phyloP scores from a whole-genome alignment of 2,113 vertebrate species.

The Myotis lucifugus region DNA sequence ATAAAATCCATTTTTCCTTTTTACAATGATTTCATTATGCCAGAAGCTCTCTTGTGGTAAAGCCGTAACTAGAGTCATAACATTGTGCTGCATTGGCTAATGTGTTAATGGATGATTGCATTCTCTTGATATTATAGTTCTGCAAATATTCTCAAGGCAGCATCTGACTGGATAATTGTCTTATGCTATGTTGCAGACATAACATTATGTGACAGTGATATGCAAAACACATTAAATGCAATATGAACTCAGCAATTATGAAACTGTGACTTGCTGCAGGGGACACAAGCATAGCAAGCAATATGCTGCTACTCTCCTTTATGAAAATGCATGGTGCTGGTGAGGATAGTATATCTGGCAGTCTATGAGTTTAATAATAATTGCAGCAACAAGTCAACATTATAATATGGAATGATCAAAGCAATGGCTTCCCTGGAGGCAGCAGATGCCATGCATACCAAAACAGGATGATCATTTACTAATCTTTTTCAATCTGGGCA shows the following conservation, averaged over 20 bases:
- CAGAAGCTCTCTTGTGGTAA: rapidly evolving
- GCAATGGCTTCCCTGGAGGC: background rate
- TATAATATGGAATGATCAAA: rapidly evolving
- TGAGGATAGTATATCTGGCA: background rate
- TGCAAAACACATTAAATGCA: background rate
- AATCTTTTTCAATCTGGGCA: background rate
- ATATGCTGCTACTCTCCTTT: background rate
- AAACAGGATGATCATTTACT: background rate
- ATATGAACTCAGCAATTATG: background rate
- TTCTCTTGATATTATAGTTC: background rate
- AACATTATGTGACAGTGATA: background rate
- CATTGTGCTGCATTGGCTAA: rapidly evolving
- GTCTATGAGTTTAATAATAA: rapidly evolving
- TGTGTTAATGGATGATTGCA: background rate
- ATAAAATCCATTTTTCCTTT: background rate
- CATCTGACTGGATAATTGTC: background rate
- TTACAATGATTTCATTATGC: background rate
- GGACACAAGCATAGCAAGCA: background rate
- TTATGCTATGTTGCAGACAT: background rate
- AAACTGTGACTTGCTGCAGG: background rate
- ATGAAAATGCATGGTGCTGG: background rate
- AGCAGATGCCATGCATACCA: rapidly evolving
- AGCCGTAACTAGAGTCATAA: rapidly evolving
- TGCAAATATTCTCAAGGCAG: background rate
- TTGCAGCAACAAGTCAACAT: background rate